Conservation (phyloP, 2,888 invertebrate genomes). For the Neoascia interrupta region DNA sequence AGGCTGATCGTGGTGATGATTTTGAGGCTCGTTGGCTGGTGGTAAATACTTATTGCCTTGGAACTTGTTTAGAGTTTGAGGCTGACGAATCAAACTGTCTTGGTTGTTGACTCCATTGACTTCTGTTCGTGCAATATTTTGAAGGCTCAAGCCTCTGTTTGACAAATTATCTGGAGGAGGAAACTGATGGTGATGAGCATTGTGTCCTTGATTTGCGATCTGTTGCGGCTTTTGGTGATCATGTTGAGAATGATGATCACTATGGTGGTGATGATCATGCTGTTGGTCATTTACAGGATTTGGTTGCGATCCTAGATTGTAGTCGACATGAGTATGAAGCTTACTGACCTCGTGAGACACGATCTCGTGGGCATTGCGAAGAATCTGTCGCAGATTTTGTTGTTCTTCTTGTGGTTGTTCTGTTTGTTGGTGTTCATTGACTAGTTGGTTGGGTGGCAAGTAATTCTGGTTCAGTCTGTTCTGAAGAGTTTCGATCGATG, state of each 20-base stretch:
- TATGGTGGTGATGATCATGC: not conserved
- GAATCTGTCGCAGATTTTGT: not conserved
- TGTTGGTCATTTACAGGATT: not conserved
- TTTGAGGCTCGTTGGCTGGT: not conserved
- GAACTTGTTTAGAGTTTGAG: not conserved
- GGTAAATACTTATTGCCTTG: slow-evolving; percentile 15
- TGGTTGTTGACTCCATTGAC: not conserved
- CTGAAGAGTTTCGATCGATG: slow-evolving; percentile 22
- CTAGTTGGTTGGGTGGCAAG: too few species aligned
- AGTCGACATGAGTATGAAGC: too few species aligned
- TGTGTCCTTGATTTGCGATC: not conserved
- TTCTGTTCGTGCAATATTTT: slow-evolving; percentile 17
- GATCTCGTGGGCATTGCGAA: too few species aligned
- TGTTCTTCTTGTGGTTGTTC: not conserved
- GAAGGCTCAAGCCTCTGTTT: slow-evolving; percentile 17
- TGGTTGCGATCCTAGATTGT: not conserved
- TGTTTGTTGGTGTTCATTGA: too few species aligned
- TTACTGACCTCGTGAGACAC: too few species aligned
- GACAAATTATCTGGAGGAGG: not conserved
- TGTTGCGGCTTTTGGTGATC: too few species aligned
- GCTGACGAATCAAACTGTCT: not conserved
- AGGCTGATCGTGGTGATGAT: slow-evolving; percentile 10
- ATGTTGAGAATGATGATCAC: not conserved
- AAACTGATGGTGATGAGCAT: not conserved
- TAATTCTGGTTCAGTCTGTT: not conserved